These are phyloP conservation scores for Mesoclemmys tuberculata DNA, from an alignment of 2,113 vertebrate species.

Conservation along the genomic window DNA sequence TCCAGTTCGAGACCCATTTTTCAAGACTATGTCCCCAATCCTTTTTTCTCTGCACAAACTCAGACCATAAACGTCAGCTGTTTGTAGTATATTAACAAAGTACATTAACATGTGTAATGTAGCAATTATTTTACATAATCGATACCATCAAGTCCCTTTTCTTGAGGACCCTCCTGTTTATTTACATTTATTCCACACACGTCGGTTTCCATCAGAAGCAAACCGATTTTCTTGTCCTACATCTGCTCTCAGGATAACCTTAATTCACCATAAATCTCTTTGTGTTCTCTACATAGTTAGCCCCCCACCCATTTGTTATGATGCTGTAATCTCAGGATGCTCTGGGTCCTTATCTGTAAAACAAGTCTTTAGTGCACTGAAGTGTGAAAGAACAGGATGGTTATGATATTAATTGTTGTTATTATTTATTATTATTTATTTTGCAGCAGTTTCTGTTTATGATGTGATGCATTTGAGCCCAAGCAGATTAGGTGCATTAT, in stretches of 20 bases:
- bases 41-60: not conserved
- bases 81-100: slow-evolving; percentile 70
- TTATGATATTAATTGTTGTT: slow-evolving; percentile 17
- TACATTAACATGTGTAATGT: slow-evolving; percentile 79
- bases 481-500: slow-evolving; percentile 92
- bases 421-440: slow-evolving; percentile 76
- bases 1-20: not conserved
- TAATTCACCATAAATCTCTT: slow-evolving; percentile 72
- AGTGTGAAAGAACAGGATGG: not conserved
- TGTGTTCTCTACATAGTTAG: slow-evolving; percentile 27
- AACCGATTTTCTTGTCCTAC: slow-evolving; percentile 77
- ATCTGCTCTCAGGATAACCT: slow-evolving; percentile 74
- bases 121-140: slow-evolving; percentile 82
- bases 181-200: slow-evolving; percentile 80
- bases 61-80: slow-evolving; percentile 35
- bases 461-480: slow-evolving; percentile 89
- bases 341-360: slow-evolving; percentile 8
- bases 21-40: not conserved
- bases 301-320: slow-evolving; percentile 16
- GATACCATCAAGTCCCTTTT: slow-evolving; percentile 82
- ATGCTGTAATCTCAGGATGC: slow-evolving; percentile 7
- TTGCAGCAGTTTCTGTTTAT: slow-evolving; percentile 87
- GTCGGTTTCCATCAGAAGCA: slow-evolving; percentile 80
- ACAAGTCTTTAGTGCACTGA: slow-evolving; percentile 11
- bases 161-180: slow-evolving; percentile 74